Evolutionary conservation across 2,797 vertebrate genomes (phyloP).

Genomic region (Alca torda): DNA sequence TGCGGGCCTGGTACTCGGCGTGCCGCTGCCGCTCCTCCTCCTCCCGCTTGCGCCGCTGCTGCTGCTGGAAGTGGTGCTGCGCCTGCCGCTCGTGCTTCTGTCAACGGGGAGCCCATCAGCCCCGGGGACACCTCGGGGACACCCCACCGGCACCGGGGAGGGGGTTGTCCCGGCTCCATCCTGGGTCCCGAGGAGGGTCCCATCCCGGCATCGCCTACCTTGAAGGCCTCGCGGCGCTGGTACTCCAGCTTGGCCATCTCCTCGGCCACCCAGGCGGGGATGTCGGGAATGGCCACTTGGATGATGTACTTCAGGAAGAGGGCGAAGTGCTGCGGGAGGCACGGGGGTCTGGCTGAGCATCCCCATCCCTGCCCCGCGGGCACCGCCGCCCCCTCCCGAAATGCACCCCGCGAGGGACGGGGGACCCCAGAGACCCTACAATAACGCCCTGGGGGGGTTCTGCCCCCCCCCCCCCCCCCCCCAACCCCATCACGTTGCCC

Average conservation of each 20-base stretch:
- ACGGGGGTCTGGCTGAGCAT: not conserved
- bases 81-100: slow-evolving; percentile 97
- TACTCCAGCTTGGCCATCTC: slow-evolving; percentile 90
- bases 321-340: slow-evolving; percentile 86
- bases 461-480: too few relatives aligned
- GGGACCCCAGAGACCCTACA: not conserved
- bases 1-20: slow-evolving; percentile 88
- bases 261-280: slow-evolving; percentile 93
- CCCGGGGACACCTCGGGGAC: not conserved
- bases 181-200: not conserved
- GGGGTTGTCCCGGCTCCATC: not conserved
- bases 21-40: slow-evolving; percentile 95
- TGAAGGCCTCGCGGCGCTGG: slow-evolving; percentile 95
- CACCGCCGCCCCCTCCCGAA: not conserved
- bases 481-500: rapidly evolving
- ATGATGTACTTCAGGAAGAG: slow-evolving; percentile 94
- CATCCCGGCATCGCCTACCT: slow-evolving; percentile 74
- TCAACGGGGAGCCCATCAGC: not conserved
- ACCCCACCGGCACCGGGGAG: not conserved
- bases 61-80: slow-evolving; percentile 95
- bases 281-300: slow-evolving; percentile 93
- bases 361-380: not conserved
- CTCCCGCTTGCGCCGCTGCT: slow-evolving; percentile 93
- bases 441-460: not conserved
- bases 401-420: rapidly evolving